These are phyloP conservation scores for Dinothrombium tinctorium DNA, from an alignment of 1,140 invertebrate genomes.

Conservation along the genomic window DNA sequence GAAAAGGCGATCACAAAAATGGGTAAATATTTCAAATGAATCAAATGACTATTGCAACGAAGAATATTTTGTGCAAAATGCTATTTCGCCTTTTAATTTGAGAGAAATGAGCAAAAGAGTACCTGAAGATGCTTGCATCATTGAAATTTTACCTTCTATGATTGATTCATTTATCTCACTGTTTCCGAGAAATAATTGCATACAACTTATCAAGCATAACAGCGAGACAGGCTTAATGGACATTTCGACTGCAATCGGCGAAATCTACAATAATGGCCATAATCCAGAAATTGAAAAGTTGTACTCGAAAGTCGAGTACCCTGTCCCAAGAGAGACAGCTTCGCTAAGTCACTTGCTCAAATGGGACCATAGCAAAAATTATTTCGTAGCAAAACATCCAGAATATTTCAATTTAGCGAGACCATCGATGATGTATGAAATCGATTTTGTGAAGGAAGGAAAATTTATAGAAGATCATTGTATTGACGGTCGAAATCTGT, in stretches of 20 bases:
- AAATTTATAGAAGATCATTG: conserved; percentile 55
- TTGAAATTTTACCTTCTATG: conserved; percentile 57
- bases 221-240: conserved; percentile 41
- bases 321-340: conserved; percentile 25
- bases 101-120: conserved; percentile 51
- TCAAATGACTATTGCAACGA: conserved; percentile 32
- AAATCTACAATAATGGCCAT: conserved; percentile 50
- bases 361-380: conserved; percentile 32
- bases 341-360: conserved; percentile 24
- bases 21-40: conserved; percentile 79
- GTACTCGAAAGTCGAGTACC: conserved; percentile 20
- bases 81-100: conserved; percentile 45
- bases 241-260: conserved; percentile 24
- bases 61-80: conserved; percentile 32
- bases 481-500: conserved; percentile 82
- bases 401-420: conserved; percentile 18
- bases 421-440: conserved; percentile 46
- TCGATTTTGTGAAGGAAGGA: conserved; percentile 41
- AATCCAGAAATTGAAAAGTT: conserved; percentile 31
- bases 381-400: conserved; percentile 42
- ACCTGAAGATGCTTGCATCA: conserved; percentile 46
- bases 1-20: conserved; percentile 45
- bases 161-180: conserved; percentile 30
- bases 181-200: conserved; percentile 19
- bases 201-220: conserved; percentile 20